Base-by-base conservation (phyloP, 2,113 vertebrate species). In the Ameiurus melas region DNA sequence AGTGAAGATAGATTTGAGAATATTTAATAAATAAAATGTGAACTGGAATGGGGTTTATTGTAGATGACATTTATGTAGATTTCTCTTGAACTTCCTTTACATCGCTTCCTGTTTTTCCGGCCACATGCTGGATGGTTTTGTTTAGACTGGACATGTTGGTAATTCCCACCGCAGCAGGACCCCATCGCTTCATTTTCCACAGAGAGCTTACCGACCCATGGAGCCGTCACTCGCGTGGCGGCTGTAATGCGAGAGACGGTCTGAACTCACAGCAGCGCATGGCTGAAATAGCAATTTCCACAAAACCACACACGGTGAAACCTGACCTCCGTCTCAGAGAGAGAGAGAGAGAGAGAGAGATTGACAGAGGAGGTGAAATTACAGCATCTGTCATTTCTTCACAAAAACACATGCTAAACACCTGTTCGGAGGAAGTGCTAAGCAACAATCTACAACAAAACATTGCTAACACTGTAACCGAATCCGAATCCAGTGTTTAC, bases 271-370 rank as follows among this genome's bases (percentile, higher is more conserved):
- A 53, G 89, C 88, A 91, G 75, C 62, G 91, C 90, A 90, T 93
- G 86, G 87, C 93, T 95, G 94, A 93, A 91, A 93, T 73, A 91
- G 64, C 93, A 90, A 88, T 88, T 91, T 91, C 84, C 62, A 68
- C 70, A 91, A 82, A 89, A 83, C 89, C 78, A 43, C 53, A 20
- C 84, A 83, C 75, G 58, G 51, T 88, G 92, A 91, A 91, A 92
- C 87, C 73, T 53, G 85, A 91, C n/a, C 88, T 58, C 47, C 22
- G 68, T 73, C 68, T 60, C 17, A 12, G 9, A 55, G n/a, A 70
- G 43, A 53, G n/a, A 17, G 60, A n/a, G 62, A 25, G 8, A 13
- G 36, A 73, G 39, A 73, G n/a, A 39, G 7, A 17, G 22, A 51
- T 22, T 43, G 27, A 66, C 1, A 16, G 60, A 51, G 66, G 58